Percentiles rank a stretch among this genome's conserved stretches.
Evolutionary conservation across 2,888 invertebrate species (phyloP).

Genomic region (Zygothrica quintamaculata): DNA sequence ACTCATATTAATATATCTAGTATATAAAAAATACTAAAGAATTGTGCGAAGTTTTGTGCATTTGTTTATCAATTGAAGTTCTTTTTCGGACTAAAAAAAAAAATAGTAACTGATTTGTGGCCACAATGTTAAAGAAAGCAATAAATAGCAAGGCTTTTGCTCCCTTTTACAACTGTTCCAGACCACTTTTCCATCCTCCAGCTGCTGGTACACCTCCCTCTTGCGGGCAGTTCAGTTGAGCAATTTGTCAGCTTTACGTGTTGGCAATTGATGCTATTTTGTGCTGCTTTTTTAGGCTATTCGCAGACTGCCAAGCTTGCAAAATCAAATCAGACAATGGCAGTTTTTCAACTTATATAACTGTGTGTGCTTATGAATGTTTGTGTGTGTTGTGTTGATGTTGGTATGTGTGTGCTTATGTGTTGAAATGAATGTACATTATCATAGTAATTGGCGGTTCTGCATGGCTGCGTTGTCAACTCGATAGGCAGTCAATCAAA

Average conservation of each 20-base stretch:
- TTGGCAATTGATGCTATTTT: conserved; percentile 61
- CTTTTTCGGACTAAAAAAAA: no score
- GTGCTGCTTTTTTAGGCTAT: conserved; percentile 17
- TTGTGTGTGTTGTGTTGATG: conserved; percentile 1
- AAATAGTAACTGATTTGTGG: no score
- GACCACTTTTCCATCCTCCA: no score
- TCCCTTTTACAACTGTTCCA: conserved; percentile 11
- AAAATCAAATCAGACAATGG: conserved; percentile 55
- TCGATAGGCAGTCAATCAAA: conserved; percentile 74
- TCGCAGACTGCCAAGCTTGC: conserved; percentile 54
- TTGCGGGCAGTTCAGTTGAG: conserved; percentile 39
- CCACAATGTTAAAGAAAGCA: conserved; percentile 21
- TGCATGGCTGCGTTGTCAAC: conserved; percentile 49
- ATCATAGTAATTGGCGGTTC: conserved; percentile 62
- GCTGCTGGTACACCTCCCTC: neutral
- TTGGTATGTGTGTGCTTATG: conserved; percentile 9
- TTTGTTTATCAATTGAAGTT: no score
- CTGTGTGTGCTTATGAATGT: neutral
- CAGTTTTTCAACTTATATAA: conserved; percentile 24
- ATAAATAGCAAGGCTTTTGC: conserved; percentile 30
- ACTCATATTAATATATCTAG: no score
- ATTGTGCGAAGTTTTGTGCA: no score
- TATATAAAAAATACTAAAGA: no score
- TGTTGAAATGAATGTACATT: conserved; percentile 48
- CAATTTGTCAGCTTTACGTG: conserved; percentile 75